Base-by-base conservation (phyloP, 1,140 invertebrate genomes). In the Apocrypta bakeri region DNA sequence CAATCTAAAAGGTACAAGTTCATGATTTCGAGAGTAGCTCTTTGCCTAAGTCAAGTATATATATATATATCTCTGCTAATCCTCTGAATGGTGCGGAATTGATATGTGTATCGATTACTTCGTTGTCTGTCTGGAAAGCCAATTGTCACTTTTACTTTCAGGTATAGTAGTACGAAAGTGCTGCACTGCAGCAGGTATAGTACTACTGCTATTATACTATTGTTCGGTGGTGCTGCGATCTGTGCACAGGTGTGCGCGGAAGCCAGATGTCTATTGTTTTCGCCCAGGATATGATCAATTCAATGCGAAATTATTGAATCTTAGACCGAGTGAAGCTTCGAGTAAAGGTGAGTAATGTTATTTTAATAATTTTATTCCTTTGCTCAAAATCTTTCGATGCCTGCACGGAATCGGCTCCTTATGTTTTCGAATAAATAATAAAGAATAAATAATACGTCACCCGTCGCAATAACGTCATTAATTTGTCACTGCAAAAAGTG, bases 21-120 rank as follows among this genome's bases (percentile, higher is more conserved):
- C 48, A 3, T 21, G 7, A 56, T 56, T 56, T 56, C 48, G 21
- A 48, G 14, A 12, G 61, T n/a, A 14, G 27, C 25, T 17, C 21
- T 4, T n/a, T n/a, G 21, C 25, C 8, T 29, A n/a, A n/a, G n/a
- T n/a, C n/a, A n/a, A n/a, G n/a, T n/a, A n/a, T n/a, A n/a, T n/a
- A n/a, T n/a, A n/a, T 66, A 64, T 64, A 64, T 75, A 64, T 75
- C 33, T 75, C 61, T 3, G 17, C 56, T 33, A 63, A 1, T 14
- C 29, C 42, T 33, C n/a, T 61, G 27, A 79, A 72, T 79, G 78
- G 69, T 48, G 56, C 24, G 24, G 21, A 61, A 56, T 48, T 29
- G 24, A 11, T 31, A 27, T 29, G 14, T 79, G 27, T 79, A n/a
- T n/a, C n/a, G n/a, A n/a, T 79, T 40, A 79, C 42, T 61, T 72